These are phyloP conservation scores for Silvanus unidentatus DNA, from an alignment of 2,888 invertebrate genomes.

Conservation along the genomic window DNA sequence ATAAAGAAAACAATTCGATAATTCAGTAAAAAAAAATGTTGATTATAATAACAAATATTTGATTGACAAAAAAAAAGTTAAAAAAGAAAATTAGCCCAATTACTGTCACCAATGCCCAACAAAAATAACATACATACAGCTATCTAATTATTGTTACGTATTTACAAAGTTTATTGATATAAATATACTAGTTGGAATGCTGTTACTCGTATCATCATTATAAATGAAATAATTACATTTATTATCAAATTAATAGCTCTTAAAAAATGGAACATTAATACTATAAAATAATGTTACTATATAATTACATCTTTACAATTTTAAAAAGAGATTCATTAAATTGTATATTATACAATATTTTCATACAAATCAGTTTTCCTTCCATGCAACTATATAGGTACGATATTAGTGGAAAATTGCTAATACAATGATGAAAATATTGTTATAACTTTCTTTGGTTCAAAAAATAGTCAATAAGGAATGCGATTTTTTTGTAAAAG, in stretches of 20 bases:
- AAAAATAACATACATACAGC: constrained; percentile 33
- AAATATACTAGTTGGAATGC: constrained; percentile 28
- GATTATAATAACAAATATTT: constrained; percentile 9
- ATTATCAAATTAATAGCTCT: not conserved
- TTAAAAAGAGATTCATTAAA: too few species aligned
- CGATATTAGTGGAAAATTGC: too few species aligned
- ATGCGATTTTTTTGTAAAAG: too few species aligned
- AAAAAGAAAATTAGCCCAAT: constrained; percentile 19
- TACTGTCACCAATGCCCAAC: constrained; percentile 36
- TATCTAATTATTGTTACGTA: constrained; percentile 26
- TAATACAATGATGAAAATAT: too few species aligned
- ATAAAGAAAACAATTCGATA: constrained; percentile 11
- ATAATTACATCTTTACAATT: too few species aligned
- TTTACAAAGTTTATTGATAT: constrained; percentile 28
- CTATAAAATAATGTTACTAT: too few species aligned
- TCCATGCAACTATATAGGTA: too few species aligned
- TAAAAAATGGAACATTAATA: not conserved
- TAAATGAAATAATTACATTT: not conserved
- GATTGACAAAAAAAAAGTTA: constrained; percentile 4
- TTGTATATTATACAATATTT: too few species aligned
- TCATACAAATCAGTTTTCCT: too few species aligned
- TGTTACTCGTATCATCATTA: constrained; percentile 19
- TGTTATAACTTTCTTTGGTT: constrained; percentile 25
- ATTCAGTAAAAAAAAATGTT: constrained; percentile 4
- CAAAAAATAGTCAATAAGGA: constrained; percentile 23